Evolutionary conservation across 2,797 vertebrate species (phyloP).

Genomic region (Heteromormyrus szaboi): DNA sequence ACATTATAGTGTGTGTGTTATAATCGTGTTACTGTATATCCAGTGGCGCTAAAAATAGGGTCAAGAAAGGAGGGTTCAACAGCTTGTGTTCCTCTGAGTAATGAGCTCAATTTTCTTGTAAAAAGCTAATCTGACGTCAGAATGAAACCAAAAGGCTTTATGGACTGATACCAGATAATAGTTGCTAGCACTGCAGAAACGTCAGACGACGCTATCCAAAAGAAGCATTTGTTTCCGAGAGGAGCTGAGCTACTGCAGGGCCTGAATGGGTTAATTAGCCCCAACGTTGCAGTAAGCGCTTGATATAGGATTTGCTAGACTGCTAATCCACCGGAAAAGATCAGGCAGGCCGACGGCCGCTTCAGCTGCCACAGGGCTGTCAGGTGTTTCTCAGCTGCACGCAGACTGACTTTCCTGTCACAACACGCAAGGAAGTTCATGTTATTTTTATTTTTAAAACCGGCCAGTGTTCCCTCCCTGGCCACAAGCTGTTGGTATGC

Average conservation of each 20-base stretch:
- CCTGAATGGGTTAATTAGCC: slow-evolving; percentile 21
- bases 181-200: not conserved
- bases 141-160: not conserved
- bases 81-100: not conserved
- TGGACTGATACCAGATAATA: not conserved
- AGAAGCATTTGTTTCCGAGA: not conserved
- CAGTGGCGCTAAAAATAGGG: not conserved
- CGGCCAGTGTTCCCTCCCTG: slow-evolving; percentile 36
- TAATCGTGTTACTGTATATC: not conserved
- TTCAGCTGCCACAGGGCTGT: not conserved
- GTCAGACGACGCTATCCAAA: not conserved
- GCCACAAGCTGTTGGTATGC: slow-evolving; percentile 35
- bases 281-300: slow-evolving; percentile 20
- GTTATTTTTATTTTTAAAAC: not conserved
- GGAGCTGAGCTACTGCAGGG: not conserved
- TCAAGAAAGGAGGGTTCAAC: not conserved
- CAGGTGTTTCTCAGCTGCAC: not conserved
- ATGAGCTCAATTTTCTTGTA: not conserved
- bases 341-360: slow-evolving; percentile 25
- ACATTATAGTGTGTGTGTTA: not conserved
- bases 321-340: slow-evolving; percentile 34
- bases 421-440: not conserved
- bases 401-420: not conserved
- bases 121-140: not conserved
- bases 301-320: slow-evolving; percentile 29